phyloP scores from a whole-genome alignment of 37 sponge, comb jelly and placozoan genomes.

The Aplysina aerophoba region DNA sequence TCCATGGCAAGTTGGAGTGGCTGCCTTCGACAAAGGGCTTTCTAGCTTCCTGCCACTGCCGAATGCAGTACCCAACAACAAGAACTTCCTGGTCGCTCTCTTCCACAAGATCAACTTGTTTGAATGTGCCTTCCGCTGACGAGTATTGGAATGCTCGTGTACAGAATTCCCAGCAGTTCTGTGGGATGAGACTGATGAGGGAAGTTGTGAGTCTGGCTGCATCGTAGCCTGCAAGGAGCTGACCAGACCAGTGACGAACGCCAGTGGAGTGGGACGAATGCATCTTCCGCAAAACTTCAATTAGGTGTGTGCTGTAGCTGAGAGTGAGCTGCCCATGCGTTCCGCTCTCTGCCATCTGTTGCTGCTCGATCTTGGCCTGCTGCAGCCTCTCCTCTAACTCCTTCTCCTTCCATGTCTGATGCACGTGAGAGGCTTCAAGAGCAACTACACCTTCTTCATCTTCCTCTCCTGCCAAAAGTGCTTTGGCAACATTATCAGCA shows the following conservation, averaged over 20 bases:
- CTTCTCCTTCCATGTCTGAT: slow-evolving; percentile 19
- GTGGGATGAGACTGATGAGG: background rate
- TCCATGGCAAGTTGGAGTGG: slow-evolving; percentile 25
- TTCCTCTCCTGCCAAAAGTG: slow-evolving; percentile 6
- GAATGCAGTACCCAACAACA: slow-evolving; percentile 44
- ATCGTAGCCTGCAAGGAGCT: background rate
- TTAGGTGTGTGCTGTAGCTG: background rate
- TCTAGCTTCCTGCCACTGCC: slow-evolving; percentile 61
- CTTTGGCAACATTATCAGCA: background rate
- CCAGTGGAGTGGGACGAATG: background rate
- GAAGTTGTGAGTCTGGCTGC: background rate
- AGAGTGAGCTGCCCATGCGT: background rate
- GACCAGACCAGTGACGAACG: slow-evolving; percentile 10
- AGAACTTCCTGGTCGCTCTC: background rate
- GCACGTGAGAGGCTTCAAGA: background rate
- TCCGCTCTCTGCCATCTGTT: slow-evolving; percentile 23
- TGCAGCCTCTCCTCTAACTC: slow-evolving; percentile 15
- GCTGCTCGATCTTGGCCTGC: background rate
- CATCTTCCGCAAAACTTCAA: background rate
- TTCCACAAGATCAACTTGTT: background rate
- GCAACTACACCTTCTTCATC: background rate
- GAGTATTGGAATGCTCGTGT: background rate
- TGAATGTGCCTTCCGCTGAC: background rate
- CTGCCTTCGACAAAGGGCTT: background rate
- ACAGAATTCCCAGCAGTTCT: slow-evolving; percentile 12